Conservation (phyloP, 1,140 invertebrate genomes). For the Belonocnema kinseyi region DNA sequence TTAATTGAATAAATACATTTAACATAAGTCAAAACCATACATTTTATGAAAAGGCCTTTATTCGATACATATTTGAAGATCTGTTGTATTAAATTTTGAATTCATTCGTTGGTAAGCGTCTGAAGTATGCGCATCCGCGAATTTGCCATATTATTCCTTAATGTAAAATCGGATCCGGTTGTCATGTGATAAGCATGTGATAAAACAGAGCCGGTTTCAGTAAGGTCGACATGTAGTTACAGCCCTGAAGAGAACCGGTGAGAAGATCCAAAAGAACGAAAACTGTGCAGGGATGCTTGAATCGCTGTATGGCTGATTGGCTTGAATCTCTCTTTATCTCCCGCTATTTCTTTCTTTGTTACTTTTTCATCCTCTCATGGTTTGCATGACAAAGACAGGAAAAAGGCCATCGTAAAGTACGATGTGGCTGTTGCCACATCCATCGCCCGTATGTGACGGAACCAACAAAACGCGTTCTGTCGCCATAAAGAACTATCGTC, state of each 20-base stretch:
- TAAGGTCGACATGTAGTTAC: no score
- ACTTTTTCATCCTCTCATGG: not conserved
- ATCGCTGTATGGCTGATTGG: conserved; percentile 33
- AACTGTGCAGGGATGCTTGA: conserved; percentile 32
- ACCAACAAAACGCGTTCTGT: conserved; percentile 37
- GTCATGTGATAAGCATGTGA: no score
- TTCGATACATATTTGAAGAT: no score
- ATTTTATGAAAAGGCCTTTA: no score
- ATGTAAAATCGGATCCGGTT: no score
- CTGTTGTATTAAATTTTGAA: no score
- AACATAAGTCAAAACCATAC: no score
- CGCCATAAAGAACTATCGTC: conserved; percentile 41
- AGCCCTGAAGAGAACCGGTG: conserved; percentile 43
- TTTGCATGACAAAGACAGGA: conserved; percentile 51
- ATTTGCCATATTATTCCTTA: no score
- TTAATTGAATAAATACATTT: no score
- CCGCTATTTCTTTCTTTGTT: conserved; percentile 30
- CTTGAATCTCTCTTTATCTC: conserved; percentile 39
- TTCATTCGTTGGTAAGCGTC: no score
- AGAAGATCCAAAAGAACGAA: conserved; percentile 47
- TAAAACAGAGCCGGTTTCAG: no score
- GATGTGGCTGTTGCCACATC: conserved; percentile 32
- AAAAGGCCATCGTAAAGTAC: conserved; percentile 47
- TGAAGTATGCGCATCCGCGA: no score
- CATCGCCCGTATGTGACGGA: conserved; percentile 16